Base-by-base conservation (phyloP, 2,797 vertebrate species). In the Cryptoblepharus egeriae region DNA sequence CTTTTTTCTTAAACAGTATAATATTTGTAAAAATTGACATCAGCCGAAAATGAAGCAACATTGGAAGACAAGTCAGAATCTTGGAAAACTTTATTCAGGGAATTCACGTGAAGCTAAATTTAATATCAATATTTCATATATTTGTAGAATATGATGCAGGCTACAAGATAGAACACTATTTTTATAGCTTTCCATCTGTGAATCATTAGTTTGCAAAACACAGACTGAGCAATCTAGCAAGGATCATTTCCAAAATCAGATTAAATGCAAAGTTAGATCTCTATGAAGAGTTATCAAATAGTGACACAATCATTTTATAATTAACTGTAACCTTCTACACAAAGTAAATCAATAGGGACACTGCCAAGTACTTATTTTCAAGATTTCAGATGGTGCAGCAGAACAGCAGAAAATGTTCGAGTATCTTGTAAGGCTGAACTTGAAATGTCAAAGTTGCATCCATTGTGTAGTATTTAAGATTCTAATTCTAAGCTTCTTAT, bases 111-210 rank as follows among this genome's bases (percentile, higher is more conserved):
- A 92, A 95, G 90, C 93, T 95, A 95, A 94, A 95, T 94, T 95
- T 95, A 95, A 95, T 95, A 94, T 90, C 16, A 80, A 87, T 94
- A 94, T 95, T 95, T 95, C 94, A 95, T 94, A 87, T 88, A 85
- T 88, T 94, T 92, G 91, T 92, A 93, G 94, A 94, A 76, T 93
- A 85, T 88, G 92, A 89, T 94, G 95, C 90, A 91, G 85, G 79
- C 91, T 93, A 93, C 35, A 87, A 95, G 95, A 95, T 94, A 94
- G 92, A 92, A 91, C 90, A 91, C 90, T 87, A 72, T 91, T 95
- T 95, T 95, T 94, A 96, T 94, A 92, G 93, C 87, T 88, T 93
- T 93, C 93, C 95, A 95, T 95, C 95, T 96, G 95, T 91, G 91
- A 92, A 91, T 94, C 93, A 88, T 93, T 94, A 93, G 94, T 94